Evolutionary conservation across 2,797 vertebrate genomes (phyloP).

Genomic region (Peromyscus attwateri): DNA sequence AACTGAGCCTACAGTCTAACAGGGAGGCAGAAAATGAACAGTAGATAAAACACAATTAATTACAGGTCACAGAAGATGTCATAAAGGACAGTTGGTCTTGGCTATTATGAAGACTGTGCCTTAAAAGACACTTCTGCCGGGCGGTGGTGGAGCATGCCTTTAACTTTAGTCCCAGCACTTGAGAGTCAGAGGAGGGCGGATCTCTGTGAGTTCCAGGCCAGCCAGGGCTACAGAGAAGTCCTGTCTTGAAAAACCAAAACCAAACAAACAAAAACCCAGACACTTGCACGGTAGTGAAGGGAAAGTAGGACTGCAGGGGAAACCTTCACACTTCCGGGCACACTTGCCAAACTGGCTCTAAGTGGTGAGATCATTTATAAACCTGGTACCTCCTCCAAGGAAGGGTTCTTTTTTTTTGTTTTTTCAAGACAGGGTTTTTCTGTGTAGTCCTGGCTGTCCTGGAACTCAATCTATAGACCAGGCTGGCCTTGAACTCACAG

Average conservation of each 20-base stretch:
- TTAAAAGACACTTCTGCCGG: background rate
- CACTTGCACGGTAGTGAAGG: background rate
- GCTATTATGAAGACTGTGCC: constrained; percentile 7
- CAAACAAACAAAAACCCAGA: background rate
- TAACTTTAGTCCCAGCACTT: no score
- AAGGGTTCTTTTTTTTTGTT: background rate
- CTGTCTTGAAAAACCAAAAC: background rate
- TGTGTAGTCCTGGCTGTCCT: background rate
- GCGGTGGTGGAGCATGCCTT: no score
- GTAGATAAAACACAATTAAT: constrained; percentile 33
- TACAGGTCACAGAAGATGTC: background rate
- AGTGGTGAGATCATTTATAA: background rate
- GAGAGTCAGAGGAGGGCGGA: background rate
- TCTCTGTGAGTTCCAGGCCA: background rate
- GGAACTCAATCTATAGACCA: background rate
- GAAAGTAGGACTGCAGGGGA: background rate
- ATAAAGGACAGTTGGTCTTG: background rate
- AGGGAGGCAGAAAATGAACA: background rate
- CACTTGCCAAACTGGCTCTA: background rate
- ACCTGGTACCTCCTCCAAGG: background rate
- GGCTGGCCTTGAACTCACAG: background rate
- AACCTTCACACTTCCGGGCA: background rate
- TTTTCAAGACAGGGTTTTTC: background rate
- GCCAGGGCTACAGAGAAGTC: background rate
- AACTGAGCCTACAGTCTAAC: background rate